phyloP scores from a whole-genome alignment of 2,797 vertebrate genomes.

The Momotus momota region DNA sequence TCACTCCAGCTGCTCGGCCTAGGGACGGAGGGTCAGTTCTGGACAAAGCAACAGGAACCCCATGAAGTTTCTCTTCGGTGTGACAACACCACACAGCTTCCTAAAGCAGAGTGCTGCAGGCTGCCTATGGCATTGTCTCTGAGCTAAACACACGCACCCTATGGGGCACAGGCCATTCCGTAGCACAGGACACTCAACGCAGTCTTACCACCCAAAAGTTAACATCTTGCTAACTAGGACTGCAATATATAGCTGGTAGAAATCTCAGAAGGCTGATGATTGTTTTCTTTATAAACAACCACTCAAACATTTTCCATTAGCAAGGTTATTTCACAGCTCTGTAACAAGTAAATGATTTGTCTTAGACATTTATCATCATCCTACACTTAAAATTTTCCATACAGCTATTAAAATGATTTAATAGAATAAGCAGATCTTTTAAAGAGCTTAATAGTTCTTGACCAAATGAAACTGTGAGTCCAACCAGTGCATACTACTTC shows the following conservation, averaged over 20 bases:
- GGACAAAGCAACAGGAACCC: not conserved
- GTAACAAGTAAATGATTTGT: conserved; percentile 12
- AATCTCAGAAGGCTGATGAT: not conserved
- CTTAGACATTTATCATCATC: not conserved
- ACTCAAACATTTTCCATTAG: conserved; percentile 5
- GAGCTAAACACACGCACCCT: not conserved
- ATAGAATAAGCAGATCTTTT: not conserved
- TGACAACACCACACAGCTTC: not conserved
- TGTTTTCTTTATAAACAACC: not conserved
- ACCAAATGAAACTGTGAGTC: not conserved
- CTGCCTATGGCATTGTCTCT: not conserved
- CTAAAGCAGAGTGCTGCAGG: not conserved
- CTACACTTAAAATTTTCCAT: not conserved
- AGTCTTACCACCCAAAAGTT: not conserved
- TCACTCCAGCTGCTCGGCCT: not conserved
- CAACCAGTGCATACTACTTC: not conserved
- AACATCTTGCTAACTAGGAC: not conserved
- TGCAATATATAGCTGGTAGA: not conserved
- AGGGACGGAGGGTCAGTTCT: not conserved
- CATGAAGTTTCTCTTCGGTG: not conserved
- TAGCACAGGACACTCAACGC: not conserved
- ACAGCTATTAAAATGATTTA: not conserved
- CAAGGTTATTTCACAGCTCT: not conserved
- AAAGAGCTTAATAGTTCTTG: not conserved
- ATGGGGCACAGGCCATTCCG: not conserved